phyloP scores from a whole-genome alignment of 92 coral and sea anemone species.

The Epizoanthus scotinus region DNA sequence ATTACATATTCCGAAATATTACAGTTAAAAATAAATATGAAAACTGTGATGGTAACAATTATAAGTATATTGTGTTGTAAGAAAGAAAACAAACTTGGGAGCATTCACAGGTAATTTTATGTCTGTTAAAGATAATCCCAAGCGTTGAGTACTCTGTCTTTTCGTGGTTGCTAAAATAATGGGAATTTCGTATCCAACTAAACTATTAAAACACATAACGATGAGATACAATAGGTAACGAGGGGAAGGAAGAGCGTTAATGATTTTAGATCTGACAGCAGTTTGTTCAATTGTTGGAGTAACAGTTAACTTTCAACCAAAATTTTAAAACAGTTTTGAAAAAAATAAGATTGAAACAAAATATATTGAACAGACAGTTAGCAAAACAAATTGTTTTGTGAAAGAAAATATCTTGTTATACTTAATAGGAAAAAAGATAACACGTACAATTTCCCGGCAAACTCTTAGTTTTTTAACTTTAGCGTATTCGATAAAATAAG shows the following conservation, averaged over 20 bases:
- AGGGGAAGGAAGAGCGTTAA: too few relatives aligned
- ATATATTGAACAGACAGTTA: background rate
- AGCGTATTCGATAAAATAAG: background rate
- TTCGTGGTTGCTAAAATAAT: too few relatives aligned
- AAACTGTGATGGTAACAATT: background rate
- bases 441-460: background rate
- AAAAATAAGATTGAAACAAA: background rate
- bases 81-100: background rate
- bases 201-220: too few relatives aligned
- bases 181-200: too few relatives aligned
- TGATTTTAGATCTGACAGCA: too few relatives aligned
- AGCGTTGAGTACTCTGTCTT: background rate
- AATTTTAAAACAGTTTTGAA: too few relatives aligned
- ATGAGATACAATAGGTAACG: too few relatives aligned
- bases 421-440: background rate
- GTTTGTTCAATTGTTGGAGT: too few relatives aligned
- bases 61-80: background rate
- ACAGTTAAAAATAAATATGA: constrained; percentile 17
- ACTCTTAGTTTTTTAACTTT: background rate
- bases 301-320: too few relatives aligned
- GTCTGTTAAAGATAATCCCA: background rate
- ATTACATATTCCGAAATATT: background rate
- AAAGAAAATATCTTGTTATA: background rate
- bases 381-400: background rate
- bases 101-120: background rate